These are phyloP conservation scores for Protosalanx chinensis DNA, from an alignment of 2,797 vertebrate species.

Conservation along the genomic window DNA sequence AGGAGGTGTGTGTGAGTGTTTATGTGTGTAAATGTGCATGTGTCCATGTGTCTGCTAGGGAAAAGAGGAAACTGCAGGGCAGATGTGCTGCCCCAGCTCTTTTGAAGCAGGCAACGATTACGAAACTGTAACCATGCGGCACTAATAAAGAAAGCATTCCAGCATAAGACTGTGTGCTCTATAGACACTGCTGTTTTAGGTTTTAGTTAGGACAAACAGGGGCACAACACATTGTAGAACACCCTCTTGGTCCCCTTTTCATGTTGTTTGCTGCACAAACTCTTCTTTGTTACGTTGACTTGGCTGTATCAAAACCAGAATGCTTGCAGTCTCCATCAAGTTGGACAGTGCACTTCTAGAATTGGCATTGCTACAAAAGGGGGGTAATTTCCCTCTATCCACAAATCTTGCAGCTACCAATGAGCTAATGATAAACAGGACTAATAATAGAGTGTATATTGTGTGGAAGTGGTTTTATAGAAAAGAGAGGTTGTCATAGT, in stretches of 20 bases:
- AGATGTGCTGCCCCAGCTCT: constrained; percentile 54
- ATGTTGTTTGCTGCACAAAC: no score
- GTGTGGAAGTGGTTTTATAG: background rate
- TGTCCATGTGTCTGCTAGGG: constrained; percentile 5
- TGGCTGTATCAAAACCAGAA: no score
- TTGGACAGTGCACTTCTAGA: no score
- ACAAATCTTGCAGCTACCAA: no score
- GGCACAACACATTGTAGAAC: constrained; percentile 29
- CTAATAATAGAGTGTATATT: background rate
- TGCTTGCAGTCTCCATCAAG: no score
- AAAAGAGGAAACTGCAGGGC: constrained; percentile 43
- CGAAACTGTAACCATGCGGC: constrained; percentile 56
- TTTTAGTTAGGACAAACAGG: constrained; percentile 36
- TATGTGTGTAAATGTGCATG: constrained; percentile 8
- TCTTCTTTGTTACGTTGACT: no score
- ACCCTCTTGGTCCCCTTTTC: constrained; percentile 5
- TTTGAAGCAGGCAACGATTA: constrained; percentile 53
- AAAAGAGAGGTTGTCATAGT: background rate
- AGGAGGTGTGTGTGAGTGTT: background rate
- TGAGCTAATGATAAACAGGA: no score
- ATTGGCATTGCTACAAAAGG: no score
- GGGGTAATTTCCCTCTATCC: no score
- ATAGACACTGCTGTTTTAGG: constrained; percentile 35
- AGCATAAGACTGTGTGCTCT: constrained; percentile 38
- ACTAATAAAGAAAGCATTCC: constrained; percentile 66